phyloP scores from a whole-genome alignment of 2,797 vertebrate genomes.

The Carapus acus region DNA sequence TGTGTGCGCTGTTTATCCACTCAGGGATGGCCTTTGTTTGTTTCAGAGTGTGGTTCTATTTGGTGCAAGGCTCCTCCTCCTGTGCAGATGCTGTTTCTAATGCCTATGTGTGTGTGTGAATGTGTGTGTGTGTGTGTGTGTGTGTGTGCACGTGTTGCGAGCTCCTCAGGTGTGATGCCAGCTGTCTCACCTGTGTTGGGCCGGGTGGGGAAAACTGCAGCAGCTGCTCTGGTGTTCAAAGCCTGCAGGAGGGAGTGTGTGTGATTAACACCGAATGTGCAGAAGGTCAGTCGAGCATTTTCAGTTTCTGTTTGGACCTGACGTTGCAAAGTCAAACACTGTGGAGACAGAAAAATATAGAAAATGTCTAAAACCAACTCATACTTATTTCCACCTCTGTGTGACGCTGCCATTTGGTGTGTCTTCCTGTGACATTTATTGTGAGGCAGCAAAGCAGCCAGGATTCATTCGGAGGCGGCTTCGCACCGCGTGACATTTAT shows the following conservation, averaged over 20 bases:
- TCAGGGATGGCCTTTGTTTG: constrained; percentile 57
- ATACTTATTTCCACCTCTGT: background rate
- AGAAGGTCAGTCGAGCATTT: constrained; percentile 80
- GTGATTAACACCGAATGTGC: constrained; percentile 82
- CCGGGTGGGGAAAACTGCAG: constrained; percentile 83
- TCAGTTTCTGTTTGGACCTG: background rate
- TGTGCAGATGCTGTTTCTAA: no score
- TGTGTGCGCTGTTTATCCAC: constrained; percentile 67
- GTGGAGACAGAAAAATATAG: background rate
- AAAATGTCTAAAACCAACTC: background rate
- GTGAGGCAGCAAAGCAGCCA: no score
- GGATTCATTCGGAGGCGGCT: background rate
- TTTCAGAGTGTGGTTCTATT: constrained; percentile 15
- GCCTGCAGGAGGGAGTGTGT: constrained; percentile 81
- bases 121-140: background rate
- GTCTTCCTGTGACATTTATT: no score
- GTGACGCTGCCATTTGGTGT: constrained; percentile 1
- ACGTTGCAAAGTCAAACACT: background rate
- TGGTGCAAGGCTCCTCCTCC: background rate
- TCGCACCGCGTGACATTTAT: background rate
- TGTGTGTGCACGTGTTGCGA: constrained; percentile 24
- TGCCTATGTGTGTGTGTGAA: constrained; percentile 19
- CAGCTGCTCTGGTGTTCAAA: constrained; percentile 83
- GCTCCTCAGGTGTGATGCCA: constrained; percentile 83
- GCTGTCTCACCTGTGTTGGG: constrained; percentile 87